Base-by-base conservation (phyloP, 2,113 vertebrate species). In the Cepphus grylle region DNA sequence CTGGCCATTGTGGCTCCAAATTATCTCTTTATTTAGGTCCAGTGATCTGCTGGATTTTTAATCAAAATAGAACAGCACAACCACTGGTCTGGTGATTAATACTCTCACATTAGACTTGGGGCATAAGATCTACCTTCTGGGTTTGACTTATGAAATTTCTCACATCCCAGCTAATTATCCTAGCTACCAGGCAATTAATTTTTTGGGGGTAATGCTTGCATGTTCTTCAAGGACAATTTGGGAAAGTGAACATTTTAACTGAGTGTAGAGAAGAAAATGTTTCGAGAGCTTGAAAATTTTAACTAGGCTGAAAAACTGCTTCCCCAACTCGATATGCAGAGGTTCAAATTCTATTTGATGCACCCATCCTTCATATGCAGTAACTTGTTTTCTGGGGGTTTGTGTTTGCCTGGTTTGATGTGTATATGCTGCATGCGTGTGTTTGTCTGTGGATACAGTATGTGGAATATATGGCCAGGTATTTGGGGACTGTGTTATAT, bases 301-400 rank as follows among this genome's bases (percentile, higher is more conserved):
- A 78, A 42, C 14, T 21, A 22, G 55, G 15, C 22, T 4, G 11
- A 63, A 83, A 69, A 80, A 7, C 13, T 56, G 53, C 34, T 58
- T 56, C 62, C 42, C 27, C 5, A 18, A 38, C 34, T 74, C 0
- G 1, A 29, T 0, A 7, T 16, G 27, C 20, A n/a, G 56, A 79
- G 50, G 23, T 45, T 55, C 38, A 53, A 55, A 20, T 40, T 59
- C 26, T 12, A 4, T 10, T 53, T 34, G 74, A 50, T 0, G 15
- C 29, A 42, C 12, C 30, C 88, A 23, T 25, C 23, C 32, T 49
- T 29, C 67, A 36, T 12, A 72, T 56, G 56, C n/a, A 67, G 32
- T 8, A 62, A 12, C n/a, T 53, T 23, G 40, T 21, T 26, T 29
- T 67, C 32, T 27, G 27, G 32, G 30, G 36, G 52, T 12, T 25